phyloP scores from a whole-genome alignment of 2,888 invertebrate genomes.

The Megastigmus dorsalis region DNA sequence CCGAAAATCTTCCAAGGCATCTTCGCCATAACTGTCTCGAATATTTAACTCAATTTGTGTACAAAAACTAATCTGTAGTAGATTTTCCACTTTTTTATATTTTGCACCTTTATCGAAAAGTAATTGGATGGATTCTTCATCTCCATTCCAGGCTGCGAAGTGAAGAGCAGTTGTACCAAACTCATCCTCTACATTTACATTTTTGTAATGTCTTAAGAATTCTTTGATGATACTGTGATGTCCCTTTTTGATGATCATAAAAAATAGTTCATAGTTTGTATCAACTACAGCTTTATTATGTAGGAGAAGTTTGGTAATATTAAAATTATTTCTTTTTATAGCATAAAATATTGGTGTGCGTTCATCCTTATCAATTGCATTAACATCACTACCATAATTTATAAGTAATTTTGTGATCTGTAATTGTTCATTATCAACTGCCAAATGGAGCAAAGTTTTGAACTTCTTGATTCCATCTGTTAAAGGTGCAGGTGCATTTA shows the following conservation, averaged over 20 bases:
- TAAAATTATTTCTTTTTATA: not conserved
- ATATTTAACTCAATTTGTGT: not conserved
- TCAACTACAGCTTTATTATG: slow-evolving; percentile 4
- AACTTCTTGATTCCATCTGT: not conserved
- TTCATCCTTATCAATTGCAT: not conserved
- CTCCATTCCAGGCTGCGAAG: slow-evolving; percentile 37
- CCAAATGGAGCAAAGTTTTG: slow-evolving; percentile 20
- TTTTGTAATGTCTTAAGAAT: slow-evolving; percentile 18
- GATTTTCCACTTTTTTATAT: not conserved
- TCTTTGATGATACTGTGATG: slow-evolving; percentile 18
- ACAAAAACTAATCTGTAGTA: not conserved
- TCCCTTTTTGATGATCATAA: not conserved
- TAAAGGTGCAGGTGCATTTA: not conserved
- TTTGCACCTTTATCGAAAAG: slow-evolving; percentile 19
- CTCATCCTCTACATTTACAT: slow-evolving; percentile 22
- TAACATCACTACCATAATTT: not conserved
- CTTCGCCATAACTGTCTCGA: not conserved
- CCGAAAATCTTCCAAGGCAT: slow-evolving; percentile 22
- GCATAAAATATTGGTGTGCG: slow-evolving; percentile 27
- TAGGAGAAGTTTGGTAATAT: slow-evolving; percentile 22
- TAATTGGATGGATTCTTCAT: slow-evolving; percentile 32
- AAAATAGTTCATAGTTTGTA: not conserved
- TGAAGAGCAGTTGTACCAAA: slow-evolving; percentile 42
- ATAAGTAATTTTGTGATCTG: slow-evolving; percentile 17
- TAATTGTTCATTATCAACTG: slow-evolving; percentile 12